A percentile compares a stretch with the other conserved stretches of the same genome.
Evolutionary conservation across 2,113 vertebrate species (phyloP).

Genomic region (Machaerirhynchus nigripectus): DNA sequence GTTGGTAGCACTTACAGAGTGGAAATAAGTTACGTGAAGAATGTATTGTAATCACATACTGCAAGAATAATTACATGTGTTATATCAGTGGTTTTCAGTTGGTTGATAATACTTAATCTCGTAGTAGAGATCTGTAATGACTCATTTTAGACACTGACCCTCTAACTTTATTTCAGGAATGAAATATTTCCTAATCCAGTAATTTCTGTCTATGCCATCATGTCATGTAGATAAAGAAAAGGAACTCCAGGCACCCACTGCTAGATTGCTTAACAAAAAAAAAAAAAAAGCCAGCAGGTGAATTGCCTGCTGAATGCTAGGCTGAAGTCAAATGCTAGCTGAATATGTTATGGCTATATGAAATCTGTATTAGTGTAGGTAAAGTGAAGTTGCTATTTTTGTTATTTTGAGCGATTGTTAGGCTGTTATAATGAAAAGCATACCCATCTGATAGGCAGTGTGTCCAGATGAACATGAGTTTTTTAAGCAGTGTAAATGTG

Average conservation of each 20-base stretch:
- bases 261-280: conserved; percentile 43
- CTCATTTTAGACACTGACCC: conserved; percentile 56
- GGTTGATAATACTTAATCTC: conserved; percentile 53
- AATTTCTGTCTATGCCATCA: conserved; percentile 37
- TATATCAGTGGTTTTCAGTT: conserved; percentile 33
- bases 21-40: background rate
- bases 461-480: conserved; percentile 38
- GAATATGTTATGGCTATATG: background rate
- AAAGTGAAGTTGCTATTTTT: conserved; percentile 61
- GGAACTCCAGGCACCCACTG: conserved; percentile 20
- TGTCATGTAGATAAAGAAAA: conserved; percentile 32
- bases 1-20: background rate
- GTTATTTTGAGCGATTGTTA: conserved; percentile 52
- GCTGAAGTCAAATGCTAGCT: background rate
- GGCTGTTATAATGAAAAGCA: background rate
- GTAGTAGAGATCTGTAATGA: conserved; percentile 44
- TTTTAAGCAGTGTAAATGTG: conserved; percentile 42
- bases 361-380: conserved; percentile 35
- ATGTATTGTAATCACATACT: conserved; percentile 10
- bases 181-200: conserved; percentile 55
- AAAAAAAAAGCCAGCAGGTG: conserved; percentile 25
- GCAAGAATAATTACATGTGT: conserved; percentile 44
- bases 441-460: background rate
- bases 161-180: conserved; percentile 58
- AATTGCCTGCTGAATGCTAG: conserved; percentile 29